Evolutionary conservation across 2,888 invertebrate genomes (phyloP), one percentile per base, ranked within the genome.

Genomic region (Limnephilus lunatus): DNA sequence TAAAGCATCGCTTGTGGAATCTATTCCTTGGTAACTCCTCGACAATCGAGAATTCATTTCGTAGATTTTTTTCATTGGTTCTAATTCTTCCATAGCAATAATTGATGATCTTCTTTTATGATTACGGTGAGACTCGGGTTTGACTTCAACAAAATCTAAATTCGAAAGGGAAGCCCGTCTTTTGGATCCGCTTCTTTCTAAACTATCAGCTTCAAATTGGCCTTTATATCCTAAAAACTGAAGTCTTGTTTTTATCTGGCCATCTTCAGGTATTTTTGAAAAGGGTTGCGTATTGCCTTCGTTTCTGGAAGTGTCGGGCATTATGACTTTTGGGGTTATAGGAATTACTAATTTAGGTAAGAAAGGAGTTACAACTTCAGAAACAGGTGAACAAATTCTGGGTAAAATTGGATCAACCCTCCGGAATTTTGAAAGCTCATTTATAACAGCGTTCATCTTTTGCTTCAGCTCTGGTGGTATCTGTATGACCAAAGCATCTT

Each of bases 361-460:
- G 68, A 95, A 95, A 3, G 95, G 95, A 81, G 94, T 94, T 91
- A 94, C 94, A 7, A 94, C 94, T 94, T 95, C 95, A 32, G 95
- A 94, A 93, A 95, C 94, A 4, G 95, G 94, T 93, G 95, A 95
- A 94, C 95, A 94, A 91, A 95, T 88, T 92, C 93, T 93, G 30
- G 94, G 94, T 93, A 95, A 94, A 85, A 94, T 94, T 15, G 95
- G 94, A 92, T 96, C 96, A n/a, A 94, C 94, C 93, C 95, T 95
- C 91, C 95, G 94, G 94, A 96, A 96, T 94, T 95, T 95, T 93
- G 95, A 95, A 4, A 97, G 94, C 94, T 97, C 97, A 86, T 96
- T 95, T 92, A 97, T 97, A 39, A 97, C 97, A 15, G 97, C 97
- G 94, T 97, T 96, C 97, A 97, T 97, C 94, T 96, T 97, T 88